Base-by-base conservation (phyloP, 2,113 vertebrate genomes). In the Hippotragus niger region DNA sequence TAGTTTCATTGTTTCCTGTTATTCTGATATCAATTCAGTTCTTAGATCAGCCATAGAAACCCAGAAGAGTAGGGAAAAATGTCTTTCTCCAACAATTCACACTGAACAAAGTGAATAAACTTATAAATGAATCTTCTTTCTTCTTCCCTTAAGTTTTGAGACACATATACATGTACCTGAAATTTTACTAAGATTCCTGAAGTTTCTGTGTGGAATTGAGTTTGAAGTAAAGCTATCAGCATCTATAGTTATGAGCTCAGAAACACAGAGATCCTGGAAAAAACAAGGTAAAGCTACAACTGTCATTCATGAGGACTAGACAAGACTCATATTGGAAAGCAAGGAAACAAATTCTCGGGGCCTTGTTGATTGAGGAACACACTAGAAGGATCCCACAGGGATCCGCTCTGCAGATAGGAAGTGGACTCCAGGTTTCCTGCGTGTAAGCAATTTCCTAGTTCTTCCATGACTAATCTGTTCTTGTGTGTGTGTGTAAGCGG, bases 311-410 rank as follows among this genome's bases (percentile, higher is more conserved):
- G 23, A 82, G 80, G 31, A 36, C 33, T 47, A 80, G 43, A 80
- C 15, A n/a, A 53, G 33, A 82, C 80, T 81, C 16, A 82, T 2
- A 25, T 12, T 23, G 31, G 33, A 53, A 82, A 82, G 33, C 33
- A 82, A 25, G 33, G 33, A 4, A 82, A 52, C 53, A 23, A 23
- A 53, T n/a, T 53, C 80, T n/a, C 3, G 6, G 50, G 50, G 80
- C 19, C 19, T 53, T 0, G 0, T 23, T 82, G 6, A n/a, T 33
- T 53, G 50, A 36, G 19, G 33, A 6, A 4, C 3, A 0, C 31
- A 14, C 50, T 36, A 12, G 31, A n/a, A 53, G 33, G 19, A 36
- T 6, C 50, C 19, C 50, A n/a, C 33, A 7, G 6, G 31, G 50
- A 36, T n/a, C 47, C 23, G 50, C 47, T n/a, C 11, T n/a, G 80